Conservation (phyloP, 2,797 vertebrate genomes). For the Pangasius larnaudii region DNA sequence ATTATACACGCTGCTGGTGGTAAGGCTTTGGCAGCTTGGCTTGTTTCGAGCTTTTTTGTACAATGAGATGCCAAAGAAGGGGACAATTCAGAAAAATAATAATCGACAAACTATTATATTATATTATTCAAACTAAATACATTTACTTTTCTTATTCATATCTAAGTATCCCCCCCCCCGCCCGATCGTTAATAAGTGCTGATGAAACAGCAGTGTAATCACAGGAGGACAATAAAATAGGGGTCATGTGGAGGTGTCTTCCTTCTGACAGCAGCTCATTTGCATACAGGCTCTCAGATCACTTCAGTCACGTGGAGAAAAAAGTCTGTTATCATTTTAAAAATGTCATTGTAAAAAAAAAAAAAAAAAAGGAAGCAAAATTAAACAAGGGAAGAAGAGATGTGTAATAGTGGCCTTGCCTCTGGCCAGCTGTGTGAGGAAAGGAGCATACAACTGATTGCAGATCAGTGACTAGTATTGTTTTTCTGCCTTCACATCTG, state of each 20-base stretch:
- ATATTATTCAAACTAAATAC: not conserved
- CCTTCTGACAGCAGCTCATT: not conserved
- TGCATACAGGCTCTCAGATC: not conserved
- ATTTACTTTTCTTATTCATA: not conserved
- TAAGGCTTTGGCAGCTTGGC: not conserved
- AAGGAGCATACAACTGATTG: slow-evolving; percentile 18
- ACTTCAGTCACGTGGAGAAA: not conserved
- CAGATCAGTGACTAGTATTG: not conserved
- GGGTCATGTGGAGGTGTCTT: not conserved
- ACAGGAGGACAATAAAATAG: not conserved
- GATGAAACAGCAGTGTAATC: slow-evolving; percentile 1
- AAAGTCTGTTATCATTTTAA: not conserved
- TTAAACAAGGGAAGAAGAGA: not conserved
- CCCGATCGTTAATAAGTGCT: not conserved
- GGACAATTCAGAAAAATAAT: not conserved
- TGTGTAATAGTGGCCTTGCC: slow-evolving; percentile 2
- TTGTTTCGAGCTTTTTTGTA: not conserved
- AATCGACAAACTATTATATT: not conserved
- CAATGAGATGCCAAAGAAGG: not conserved
- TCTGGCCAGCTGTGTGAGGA: slow-evolving; percentile 27
- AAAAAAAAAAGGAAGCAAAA: not conserved
- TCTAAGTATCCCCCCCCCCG: not conserved
- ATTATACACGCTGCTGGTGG: not conserved
- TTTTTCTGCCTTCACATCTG: slow-evolving; percentile 27
- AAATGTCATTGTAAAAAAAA: not conserved